Conservation (phyloP, 2,888 invertebrate species). For the Aphodius granarius region DNA sequence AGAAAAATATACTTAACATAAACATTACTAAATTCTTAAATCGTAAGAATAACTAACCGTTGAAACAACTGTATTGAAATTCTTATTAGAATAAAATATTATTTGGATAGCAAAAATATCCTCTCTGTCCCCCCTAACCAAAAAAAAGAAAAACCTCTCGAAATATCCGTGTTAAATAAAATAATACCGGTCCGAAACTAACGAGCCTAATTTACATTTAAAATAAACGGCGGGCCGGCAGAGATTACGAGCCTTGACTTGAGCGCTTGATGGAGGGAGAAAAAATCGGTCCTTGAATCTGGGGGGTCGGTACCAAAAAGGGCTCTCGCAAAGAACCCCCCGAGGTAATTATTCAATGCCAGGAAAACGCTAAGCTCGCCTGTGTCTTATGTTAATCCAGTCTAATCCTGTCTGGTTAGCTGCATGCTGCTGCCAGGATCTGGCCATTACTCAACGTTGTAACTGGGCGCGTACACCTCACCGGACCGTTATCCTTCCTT, state of each 20-base stretch:
- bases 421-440: conserved; percentile 50
- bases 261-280: conserved; percentile 20
- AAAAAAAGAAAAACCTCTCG: neutral
- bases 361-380: conserved; percentile 53
- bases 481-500: conserved; percentile 5
- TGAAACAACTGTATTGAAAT: no score
- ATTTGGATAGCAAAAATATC: no score
- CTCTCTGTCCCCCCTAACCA: no score
- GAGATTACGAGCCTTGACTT: conserved; percentile 42
- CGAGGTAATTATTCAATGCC: conserved; percentile 53
- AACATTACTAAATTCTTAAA: no score
- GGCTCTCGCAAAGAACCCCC: conserved; percentile 10
- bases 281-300: conserved; percentile 21
- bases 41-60: no score
- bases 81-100: no score
- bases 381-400: conserved; percentile 55
- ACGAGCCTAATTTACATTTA: conserved; percentile 40
- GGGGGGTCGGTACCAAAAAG: conserved; percentile 7
- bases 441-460: conserved; percentile 48
- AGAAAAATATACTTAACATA: no score
- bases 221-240: conserved; percentile 43
- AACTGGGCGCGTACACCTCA: conserved; percentile 6
- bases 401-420: conserved; percentile 53
- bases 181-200: conserved; percentile 28
- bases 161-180: conserved; percentile 24